Evolutionary conservation across 30 jellyfish, hydroid and myxozoan species (phyloP).

Genomic region (Sanderia malayensis): DNA sequence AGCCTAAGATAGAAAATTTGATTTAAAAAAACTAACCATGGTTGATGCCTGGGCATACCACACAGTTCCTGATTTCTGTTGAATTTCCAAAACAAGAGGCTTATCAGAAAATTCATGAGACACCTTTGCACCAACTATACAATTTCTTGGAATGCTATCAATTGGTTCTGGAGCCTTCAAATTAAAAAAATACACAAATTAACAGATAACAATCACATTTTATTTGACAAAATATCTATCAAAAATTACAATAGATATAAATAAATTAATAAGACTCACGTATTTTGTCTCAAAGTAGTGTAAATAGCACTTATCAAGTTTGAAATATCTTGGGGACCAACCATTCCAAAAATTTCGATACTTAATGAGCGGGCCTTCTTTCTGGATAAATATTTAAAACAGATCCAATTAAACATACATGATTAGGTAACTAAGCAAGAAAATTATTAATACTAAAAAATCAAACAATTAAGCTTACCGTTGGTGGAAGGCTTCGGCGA

Average conservation of each 20-base stretch:
- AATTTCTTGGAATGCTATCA: slow-evolving; percentile 84
- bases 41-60: slow-evolving; percentile 95
- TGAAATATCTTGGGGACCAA: slow-evolving; percentile 83
- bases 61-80: slow-evolving; percentile 68
- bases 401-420: too few relatives aligned
- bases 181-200: background rate
- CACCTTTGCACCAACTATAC: slow-evolving; percentile 73
- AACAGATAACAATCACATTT: background rate
- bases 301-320: slow-evolving; percentile 80
- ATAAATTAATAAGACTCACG: slow-evolving; percentile 43
- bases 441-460: too few relatives aligned
- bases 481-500: background rate
- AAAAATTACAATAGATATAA: too few relatives aligned
- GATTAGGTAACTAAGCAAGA: too few relatives aligned
- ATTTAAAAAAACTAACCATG: slow-evolving; percentile 46
- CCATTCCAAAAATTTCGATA: slow-evolving; percentile 88
- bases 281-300: slow-evolving; percentile 90
- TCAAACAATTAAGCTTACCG: too few relatives aligned
- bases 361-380: slow-evolving; percentile 85
- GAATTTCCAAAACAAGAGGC: slow-evolving; percentile 87
- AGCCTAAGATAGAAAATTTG: background rate
- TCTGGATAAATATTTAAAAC: too few relatives aligned
- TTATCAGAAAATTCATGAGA: slow-evolving; percentile 80
- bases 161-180: slow-evolving; percentile 84
- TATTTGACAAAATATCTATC: too few relatives aligned